Conservation (phyloP, 2,888 invertebrate species). For the Chrysotoxum bicinctum region DNA sequence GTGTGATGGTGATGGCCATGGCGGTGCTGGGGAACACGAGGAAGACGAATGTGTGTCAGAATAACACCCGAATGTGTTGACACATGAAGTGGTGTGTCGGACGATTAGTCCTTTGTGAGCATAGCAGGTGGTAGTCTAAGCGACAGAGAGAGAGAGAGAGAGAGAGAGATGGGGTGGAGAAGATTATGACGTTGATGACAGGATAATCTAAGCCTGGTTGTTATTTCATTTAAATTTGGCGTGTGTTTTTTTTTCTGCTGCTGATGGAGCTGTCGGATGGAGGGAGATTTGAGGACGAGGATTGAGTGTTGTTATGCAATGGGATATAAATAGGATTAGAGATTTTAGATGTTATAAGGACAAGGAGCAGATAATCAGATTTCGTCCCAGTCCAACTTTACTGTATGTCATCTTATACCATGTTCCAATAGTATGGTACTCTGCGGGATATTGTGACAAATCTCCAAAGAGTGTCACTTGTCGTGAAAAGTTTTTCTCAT, state of each 20-base stretch:
- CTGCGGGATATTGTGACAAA: too few relatives aligned
- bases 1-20: background rate
- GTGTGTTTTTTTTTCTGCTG: background rate
- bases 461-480: too few relatives aligned
- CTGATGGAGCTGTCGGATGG: background rate
- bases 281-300: background rate
- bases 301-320: background rate
- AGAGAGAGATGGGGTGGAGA: constrained; percentile 7
- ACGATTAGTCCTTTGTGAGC: constrained; percentile 69
- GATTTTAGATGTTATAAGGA: background rate
- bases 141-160: background rate
- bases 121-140: constrained; percentile 25
- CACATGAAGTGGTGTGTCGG: constrained; percentile 68
- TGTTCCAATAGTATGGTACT: too few relatives aligned
- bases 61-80: constrained; percentile 70
- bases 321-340: background rate
- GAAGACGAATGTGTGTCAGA: constrained; percentile 63
- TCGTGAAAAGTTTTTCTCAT: too few relatives aligned
- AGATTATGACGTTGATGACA: constrained; percentile 63
- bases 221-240: constrained; percentile 35
- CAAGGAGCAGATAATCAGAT: too few relatives aligned
- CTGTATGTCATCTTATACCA: too few relatives aligned
- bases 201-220: constrained; percentile 51
- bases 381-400: too few relatives aligned
- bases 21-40: background rate